A percentile compares a stretch with the other conserved stretches of the same genome.
phyloP scores from a whole-genome alignment of 2,888 invertebrate genomes.

The Hyposoter dolosus region DNA sequence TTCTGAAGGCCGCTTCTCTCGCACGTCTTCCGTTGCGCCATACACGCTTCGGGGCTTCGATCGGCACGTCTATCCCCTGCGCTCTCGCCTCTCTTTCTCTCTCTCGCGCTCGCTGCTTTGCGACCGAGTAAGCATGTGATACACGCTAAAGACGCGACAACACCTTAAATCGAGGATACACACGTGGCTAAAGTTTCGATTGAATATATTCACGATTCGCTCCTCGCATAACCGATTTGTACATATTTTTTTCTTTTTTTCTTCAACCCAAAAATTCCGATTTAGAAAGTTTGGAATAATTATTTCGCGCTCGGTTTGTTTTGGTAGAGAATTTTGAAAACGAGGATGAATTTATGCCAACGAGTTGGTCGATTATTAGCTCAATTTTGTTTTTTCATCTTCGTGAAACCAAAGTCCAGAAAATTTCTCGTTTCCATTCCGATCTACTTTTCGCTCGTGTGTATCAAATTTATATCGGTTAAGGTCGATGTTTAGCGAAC shows the following conservation, averaged over 20 bases:
- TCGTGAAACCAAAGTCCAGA: background rate
- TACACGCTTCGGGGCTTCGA: conserved; percentile 57
- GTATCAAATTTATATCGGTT: background rate
- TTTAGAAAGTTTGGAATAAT: conserved; percentile 17
- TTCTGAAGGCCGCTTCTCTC: conserved; percentile 56
- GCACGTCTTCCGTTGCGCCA: conserved; percentile 57
- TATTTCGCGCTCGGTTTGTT: background rate
- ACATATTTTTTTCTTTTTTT: background rate
- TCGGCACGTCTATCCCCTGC: conserved; percentile 51
- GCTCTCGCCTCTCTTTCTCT: background rate
- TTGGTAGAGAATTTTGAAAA: background rate
- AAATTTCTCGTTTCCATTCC: background rate
- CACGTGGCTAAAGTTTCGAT: background rate
- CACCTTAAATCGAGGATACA: background rate
- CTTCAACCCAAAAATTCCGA: background rate
- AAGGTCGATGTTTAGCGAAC: background rate
- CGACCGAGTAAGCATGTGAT: background rate
- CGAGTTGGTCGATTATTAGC: background rate
- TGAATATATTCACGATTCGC: conserved; percentile 4
- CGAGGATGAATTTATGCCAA: too few species aligned
- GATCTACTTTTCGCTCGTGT: background rate
- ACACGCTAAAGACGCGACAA: conserved; percentile 1
- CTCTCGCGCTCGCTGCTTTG: conserved; percentile 1
- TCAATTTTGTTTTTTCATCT: background rate
- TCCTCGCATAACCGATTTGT: background rate